Percentiles rank a stretch among this genome's conserved stretches.
phyloP scores from a whole-genome alignment of 1,140 invertebrate species.

The Solen grandis region DNA sequence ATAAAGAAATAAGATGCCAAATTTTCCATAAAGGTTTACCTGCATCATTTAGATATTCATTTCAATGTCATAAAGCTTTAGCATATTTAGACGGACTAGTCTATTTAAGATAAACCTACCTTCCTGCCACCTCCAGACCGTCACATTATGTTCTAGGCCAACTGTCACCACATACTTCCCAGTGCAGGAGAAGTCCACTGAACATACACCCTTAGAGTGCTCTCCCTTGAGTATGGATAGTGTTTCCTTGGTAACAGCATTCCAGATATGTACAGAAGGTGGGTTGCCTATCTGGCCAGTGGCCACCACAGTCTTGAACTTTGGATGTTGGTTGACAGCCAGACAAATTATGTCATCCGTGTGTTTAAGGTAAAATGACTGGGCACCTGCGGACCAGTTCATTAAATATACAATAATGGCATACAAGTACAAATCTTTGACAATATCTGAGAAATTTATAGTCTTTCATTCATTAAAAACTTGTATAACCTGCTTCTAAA shows the following conservation, averaged over 20 bases:
- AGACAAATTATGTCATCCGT: constrained; percentile 81
- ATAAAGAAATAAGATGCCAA: too few species aligned
- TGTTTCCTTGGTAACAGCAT: constrained; percentile 77
- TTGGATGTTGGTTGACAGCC: constrained; percentile 79
- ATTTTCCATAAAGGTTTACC: too few species aligned
- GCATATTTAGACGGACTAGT: too few species aligned
- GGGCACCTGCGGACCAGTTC: constrained; percentile 69
- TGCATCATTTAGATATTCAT: too few species aligned
- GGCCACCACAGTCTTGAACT: constrained; percentile 79
- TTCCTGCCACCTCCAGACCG: constrained; percentile 81
- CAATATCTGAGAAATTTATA: too few species aligned
- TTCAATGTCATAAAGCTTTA: too few species aligned
- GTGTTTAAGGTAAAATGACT: constrained; percentile 81
- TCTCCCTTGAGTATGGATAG: constrained; percentile 77
- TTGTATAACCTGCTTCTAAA: too few species aligned
- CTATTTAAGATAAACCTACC: too few species aligned
- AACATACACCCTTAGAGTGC: constrained; percentile 77
- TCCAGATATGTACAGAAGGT: constrained; percentile 80
- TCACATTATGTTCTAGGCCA: constrained; percentile 77
- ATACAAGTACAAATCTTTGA: too few species aligned
- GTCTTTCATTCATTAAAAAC: too few species aligned
- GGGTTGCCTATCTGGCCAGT: constrained; percentile 80
- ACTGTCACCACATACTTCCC: constrained; percentile 80
- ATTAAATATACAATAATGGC: too few species aligned
- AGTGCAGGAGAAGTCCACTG: constrained; percentile 80